Evolutionary conservation across 2,888 invertebrate species (phyloP).

Genomic region (Epirrhoe tristata): DNA sequence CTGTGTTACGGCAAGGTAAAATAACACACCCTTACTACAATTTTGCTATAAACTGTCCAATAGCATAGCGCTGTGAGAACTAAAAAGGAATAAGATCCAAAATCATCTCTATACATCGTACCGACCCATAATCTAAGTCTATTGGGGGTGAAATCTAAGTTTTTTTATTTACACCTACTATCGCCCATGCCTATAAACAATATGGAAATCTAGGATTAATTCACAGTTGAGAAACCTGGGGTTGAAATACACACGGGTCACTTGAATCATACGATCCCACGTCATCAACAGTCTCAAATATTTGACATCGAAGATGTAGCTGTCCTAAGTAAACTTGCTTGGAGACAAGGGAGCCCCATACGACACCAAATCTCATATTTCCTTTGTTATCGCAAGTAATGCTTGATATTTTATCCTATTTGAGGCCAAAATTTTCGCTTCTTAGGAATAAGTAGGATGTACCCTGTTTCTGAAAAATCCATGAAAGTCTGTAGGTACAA

Average conservation of each 20-base stretch:
- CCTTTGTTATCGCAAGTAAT: conserved; percentile 30
- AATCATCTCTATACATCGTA: too few species aligned
- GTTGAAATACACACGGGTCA: conserved; percentile 31
- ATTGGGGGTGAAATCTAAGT: too few species aligned
- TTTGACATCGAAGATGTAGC: conserved; percentile 36
- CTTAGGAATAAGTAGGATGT: not conserved
- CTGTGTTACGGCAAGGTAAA: too few species aligned
- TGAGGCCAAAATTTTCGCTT: not conserved
- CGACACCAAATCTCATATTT: conserved; percentile 37
- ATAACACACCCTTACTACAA: too few species aligned
- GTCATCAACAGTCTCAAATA: conserved; percentile 38
- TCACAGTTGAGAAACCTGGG: conserved; percentile 17
- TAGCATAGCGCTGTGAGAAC: too few species aligned
- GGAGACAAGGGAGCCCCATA: conserved; percentile 16
- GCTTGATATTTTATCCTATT: conserved; percentile 17
- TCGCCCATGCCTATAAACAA: too few species aligned
- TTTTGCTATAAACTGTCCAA: too few species aligned
- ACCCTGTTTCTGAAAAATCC: too few species aligned
- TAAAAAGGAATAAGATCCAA: too few species aligned
- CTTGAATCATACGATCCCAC: conserved; percentile 29
- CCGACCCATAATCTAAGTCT: too few species aligned
- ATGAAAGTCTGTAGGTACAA: too few species aligned
- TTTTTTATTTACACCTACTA: too few species aligned
- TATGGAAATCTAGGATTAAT: not conserved
- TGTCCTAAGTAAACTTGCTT: conserved; percentile 34